Base-by-base conservation (phyloP, 1,140 invertebrate species). In the Lordiphosa collinella region DNA sequence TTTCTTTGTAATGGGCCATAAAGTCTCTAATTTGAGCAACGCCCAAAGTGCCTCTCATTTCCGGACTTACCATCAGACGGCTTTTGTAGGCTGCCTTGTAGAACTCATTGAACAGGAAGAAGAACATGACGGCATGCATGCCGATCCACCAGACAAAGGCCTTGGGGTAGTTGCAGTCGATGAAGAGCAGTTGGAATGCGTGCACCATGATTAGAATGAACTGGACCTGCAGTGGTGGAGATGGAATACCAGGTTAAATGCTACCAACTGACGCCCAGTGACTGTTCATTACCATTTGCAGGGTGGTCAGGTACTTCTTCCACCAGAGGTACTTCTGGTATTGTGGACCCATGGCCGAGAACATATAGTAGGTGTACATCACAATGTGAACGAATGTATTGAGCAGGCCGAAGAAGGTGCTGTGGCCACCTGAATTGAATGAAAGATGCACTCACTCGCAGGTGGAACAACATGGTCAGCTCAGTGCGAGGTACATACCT, bases 101-200 rank as follows among this genome's bases (percentile, higher is more conserved):
- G 91, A 97, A 98, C 89, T 97, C 94, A 65, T 93, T 94, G 91
- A 98, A 98, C 10, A 98, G 91, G 91, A 96, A 94, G 91, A 96
- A 95, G 92, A 98, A 98, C 92, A 97, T 94, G 38, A 97, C 92
- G 9, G 96, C 96, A 89, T 98, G 96, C 89, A 95, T 92, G 65
- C 96, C 93, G 87, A 97, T 94, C 95, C 94, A 95, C 95, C 95
- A 95, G 37, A 95, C 94, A 86, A 96, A 95, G 1, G 93, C 94
- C 67, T 93, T 94, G 12, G 96, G 96, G 87, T 97, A 98, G 87
- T 96, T 93, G 91, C 97, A 98, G 14, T 97, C 95, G 60, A 96
- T 96, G 91, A 97, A 97, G 40, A 98, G 90, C 37, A 98, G 91
- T 87, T 98, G 96, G 91, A 96, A 95, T 9, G 96, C 95, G 88